These are phyloP conservation scores for Scomber colias DNA, from an alignment of 2,113 vertebrate genomes.

Conservation along the genomic window DNA sequence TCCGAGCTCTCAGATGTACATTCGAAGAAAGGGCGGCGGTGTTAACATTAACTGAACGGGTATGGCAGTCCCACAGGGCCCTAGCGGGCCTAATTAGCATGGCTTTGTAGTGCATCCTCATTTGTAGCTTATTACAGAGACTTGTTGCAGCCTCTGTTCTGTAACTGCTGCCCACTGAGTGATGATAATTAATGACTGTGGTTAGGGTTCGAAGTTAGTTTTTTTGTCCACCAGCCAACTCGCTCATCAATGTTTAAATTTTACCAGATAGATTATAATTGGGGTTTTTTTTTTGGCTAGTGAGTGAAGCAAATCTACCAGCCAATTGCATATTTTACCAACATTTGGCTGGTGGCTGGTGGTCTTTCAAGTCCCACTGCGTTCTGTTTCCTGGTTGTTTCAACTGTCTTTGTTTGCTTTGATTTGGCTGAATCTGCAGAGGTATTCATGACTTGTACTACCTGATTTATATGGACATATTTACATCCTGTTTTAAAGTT, in stretches of 20 bases:
- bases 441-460: constrained; percentile 20
- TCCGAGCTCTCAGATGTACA: constrained; percentile 35
- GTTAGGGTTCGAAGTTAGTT: too few species aligned
- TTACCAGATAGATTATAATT: too few species aligned
- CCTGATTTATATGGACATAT: constrained; percentile 6
- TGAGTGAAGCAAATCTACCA: too few species aligned
- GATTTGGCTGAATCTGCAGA: background rate
- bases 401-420: constrained; percentile 9
- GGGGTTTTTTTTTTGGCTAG: too few species aligned
- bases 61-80: constrained; percentile 59
- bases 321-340: too few species aligned
- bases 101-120: constrained; percentile 76
- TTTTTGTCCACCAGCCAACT: too few species aligned
- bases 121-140: constrained; percentile 67
- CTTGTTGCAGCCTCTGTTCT: constrained; percentile 67
- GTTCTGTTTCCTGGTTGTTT: background rate
- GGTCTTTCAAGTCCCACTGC: constrained; percentile 30
- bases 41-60: constrained; percentile 44
- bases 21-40: constrained; percentile 27
- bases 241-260: too few species aligned
- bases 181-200: constrained; percentile 50
- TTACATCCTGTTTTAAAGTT: background rate
- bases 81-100: constrained; percentile 75
- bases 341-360: too few species aligned
- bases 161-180: constrained; percentile 46